Conservation (phyloP, 1,140 invertebrate species). For the Cydia splendana region DNA sequence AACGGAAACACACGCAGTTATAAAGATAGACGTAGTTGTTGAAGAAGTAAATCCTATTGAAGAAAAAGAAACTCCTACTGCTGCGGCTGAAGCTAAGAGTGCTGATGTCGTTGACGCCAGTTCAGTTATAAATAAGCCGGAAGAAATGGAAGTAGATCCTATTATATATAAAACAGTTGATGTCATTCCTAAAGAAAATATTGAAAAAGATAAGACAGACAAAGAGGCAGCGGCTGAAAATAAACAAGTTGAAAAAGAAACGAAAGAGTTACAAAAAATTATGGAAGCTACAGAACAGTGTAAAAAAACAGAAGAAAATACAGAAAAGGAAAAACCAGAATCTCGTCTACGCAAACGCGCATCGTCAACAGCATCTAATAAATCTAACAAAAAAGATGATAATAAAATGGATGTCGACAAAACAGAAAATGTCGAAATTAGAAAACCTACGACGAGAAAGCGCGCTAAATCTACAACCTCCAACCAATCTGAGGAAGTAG, state of each 20-base stretch:
- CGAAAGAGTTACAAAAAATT: not conserved
- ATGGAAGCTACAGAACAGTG: not conserved
- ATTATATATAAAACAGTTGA: not conserved
- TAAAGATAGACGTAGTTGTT: conserved; percentile 33
- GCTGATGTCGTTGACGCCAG: conserved; percentile 20
- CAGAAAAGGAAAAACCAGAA: not conserved
- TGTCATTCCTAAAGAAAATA: not conserved
- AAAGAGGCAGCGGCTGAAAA: not conserved
- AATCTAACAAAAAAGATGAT: conserved; percentile 20
- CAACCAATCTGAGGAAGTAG: conserved; percentile 47
- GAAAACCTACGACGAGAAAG: conserved; percentile 51
- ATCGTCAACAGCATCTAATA: not conserved
- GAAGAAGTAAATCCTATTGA: conserved; percentile 17
- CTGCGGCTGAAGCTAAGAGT: not conserved
- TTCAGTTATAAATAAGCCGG: not conserved
- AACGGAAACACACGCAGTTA: conserved; percentile 19
- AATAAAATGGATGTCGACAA: conserved; percentile 30
- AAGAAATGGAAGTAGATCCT: conserved; percentile 2
- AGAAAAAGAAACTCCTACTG: not conserved
- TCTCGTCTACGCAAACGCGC: conserved; percentile 19
- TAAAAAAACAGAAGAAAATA: not conserved
- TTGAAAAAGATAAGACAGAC: not conserved
- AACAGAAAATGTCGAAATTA: conserved; percentile 35
- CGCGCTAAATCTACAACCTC: conserved; percentile 53
- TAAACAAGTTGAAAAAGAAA: conserved; percentile 14